A percentile compares a stretch with the other conserved stretches of the same genome.
Evolutionary conservation across 2,113 vertebrate genomes (phyloP).

Genomic region (Elephas maximus): DNA sequence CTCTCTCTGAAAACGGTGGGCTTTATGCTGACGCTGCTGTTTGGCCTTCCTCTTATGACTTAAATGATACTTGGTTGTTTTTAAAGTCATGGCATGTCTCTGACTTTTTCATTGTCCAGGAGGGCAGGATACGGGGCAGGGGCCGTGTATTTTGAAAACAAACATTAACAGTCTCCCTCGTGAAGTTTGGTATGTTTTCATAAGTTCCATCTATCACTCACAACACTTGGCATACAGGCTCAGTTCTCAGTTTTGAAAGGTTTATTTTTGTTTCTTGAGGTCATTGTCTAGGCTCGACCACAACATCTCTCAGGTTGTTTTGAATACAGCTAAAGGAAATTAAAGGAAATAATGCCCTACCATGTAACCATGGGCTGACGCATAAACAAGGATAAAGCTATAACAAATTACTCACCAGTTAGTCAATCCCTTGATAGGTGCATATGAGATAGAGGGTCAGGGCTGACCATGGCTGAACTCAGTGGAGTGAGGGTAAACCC

Average conservation of each 20-base stretch:
- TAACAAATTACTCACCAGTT: not conserved
- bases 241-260: conserved; percentile 77
- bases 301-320: conserved; percentile 84
- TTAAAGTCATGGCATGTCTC: not conserved
- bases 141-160: conserved; percentile 67
- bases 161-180: not conserved
- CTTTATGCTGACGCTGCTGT: not conserved
- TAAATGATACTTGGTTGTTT: conserved; percentile 4
- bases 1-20: not conserved
- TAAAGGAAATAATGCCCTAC: conserved; percentile 74
- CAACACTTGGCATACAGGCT: conserved; percentile 76
- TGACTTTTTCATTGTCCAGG: not conserved
- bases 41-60: not conserved
- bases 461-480: not conserved
- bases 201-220: conserved; percentile 74
- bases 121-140: not conserved
- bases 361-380: conserved; percentile 14
- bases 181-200: conserved; percentile 75
- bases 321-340: conserved; percentile 85
- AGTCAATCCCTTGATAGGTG: not conserved
- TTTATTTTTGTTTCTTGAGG: conserved; percentile 84
- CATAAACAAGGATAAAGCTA: conserved; percentile 48
- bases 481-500: not conserved
- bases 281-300: conserved; percentile 85
- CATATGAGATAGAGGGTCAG: not conserved